These are phyloP conservation scores for Formica aserva DNA, from an alignment of 2,888 invertebrate genomes.

Conservation along the genomic window DNA sequence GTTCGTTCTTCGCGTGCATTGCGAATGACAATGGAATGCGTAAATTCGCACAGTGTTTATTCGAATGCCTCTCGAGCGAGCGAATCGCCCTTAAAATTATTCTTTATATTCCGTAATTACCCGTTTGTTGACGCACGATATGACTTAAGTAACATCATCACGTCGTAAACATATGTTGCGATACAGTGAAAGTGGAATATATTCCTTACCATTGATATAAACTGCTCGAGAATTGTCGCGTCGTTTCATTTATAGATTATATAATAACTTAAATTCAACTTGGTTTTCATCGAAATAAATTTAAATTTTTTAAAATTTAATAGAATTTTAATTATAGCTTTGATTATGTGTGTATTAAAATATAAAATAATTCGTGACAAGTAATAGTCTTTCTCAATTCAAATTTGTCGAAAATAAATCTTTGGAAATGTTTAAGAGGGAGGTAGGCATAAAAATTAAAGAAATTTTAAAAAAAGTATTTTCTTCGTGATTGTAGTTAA, in stretches of 20 bases:
- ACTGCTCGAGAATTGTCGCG: conserved; percentile 7
- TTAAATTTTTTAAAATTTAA: neutral
- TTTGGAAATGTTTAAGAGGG: neutral
- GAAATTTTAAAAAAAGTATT: neutral
- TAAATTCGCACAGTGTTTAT: conserved; percentile 25
- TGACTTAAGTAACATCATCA: conserved; percentile 25
- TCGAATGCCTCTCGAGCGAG: conserved; percentile 19
- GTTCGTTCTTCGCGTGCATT: conserved; percentile 33
- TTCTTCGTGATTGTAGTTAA: neutral
- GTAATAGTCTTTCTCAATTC: neutral
- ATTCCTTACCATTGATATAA: neutral
- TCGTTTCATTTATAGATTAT: neutral
- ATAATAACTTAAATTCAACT: neutral
- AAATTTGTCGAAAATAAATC: neutral
- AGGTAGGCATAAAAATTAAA: neutral
- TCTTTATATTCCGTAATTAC: conserved; percentile 42
- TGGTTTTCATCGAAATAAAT: neutral
- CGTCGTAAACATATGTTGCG: conserved; percentile 6
- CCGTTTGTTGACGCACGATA: conserved; percentile 31
- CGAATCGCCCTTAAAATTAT: conserved; percentile 16
- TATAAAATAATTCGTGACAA: neutral
- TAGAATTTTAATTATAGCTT: conserved; percentile 16
- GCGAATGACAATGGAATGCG: conserved; percentile 23
- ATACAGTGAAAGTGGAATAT: conserved; percentile 30
- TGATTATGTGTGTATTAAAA: neutral